phyloP scores from a whole-genome alignment of 2,113 vertebrate genomes.

The Cheirogaleus medius region DNA sequence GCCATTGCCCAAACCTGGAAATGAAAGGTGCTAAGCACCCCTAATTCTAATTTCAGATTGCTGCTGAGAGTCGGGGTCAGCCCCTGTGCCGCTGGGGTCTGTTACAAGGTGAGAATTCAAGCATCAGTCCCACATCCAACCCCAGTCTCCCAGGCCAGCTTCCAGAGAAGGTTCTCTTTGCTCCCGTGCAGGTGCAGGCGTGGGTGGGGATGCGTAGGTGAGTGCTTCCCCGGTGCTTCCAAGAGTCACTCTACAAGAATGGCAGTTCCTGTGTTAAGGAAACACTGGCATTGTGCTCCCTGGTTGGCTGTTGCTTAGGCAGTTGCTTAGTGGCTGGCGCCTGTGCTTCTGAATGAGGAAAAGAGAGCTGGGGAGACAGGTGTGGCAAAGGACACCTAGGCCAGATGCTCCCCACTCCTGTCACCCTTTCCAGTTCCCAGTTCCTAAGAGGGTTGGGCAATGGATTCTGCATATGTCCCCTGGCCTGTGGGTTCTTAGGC shows the following conservation, averaged over 20 bases:
- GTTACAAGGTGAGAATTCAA: neutral
- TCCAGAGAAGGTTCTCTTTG: too few species aligned
- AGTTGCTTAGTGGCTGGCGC: neutral
- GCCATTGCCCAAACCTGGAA: neutral
- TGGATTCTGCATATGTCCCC: neutral
- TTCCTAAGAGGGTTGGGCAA: neutral
- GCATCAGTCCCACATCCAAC: neutral
- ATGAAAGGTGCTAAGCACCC: neutral
- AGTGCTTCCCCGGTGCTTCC: neutral
- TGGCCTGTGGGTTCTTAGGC: neutral
- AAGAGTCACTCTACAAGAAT: neutral
- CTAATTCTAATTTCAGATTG: neutral
- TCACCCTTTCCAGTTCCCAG: neutral
- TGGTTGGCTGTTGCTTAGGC: neutral
- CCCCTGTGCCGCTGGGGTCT: neutral
- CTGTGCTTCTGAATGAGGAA: neutral
- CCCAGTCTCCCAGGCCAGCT: neutral
- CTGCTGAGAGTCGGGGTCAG: neutral
- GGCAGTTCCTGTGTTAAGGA: neutral
- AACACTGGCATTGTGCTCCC: neutral
- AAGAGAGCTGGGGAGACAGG: neutral
- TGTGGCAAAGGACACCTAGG: neutral
- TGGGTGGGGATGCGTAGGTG: too few species aligned
- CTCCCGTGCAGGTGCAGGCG: rapidly evolving
- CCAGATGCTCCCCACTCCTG: neutral